Base-by-base conservation (phyloP, 2,797 vertebrate genomes). In the Silurus lanzhouensis region DNA sequence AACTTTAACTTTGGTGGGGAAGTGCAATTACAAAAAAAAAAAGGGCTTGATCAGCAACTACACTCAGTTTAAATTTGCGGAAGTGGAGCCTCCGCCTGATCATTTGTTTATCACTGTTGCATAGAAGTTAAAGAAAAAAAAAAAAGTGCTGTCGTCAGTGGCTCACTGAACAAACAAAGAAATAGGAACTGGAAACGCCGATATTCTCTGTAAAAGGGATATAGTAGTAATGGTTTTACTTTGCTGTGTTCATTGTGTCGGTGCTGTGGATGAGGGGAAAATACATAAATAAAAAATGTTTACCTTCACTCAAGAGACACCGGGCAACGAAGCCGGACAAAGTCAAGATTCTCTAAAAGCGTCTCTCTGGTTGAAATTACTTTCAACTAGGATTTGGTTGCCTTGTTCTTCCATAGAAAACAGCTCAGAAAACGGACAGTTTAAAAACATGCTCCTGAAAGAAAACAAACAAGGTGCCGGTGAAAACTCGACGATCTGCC, bases 291-390 rank as follows among this genome's bases (percentile, higher is more conserved):
- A 19, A 25, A 5, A 44, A 15, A 46, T 25, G 12, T 66, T 93
- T 93, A 96, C 95, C 93, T 94, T 91, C 88, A 80, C 46, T 90
- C 86, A 81, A 86, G 89, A 83, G 22, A 64, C 84, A 88, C 83
- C 89, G 83, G 83, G 87, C 67, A 84, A 81, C 68, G 57, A 86
- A 85, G 70, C 80, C 71, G 67, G 27, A 31, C 5, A 52, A 78
- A 92, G 94, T 96, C 95, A 96, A 88, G 96, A 92, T 96, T 97
- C 96, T 94, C 95, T 97, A 93, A 97, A 97, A 87, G 95, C 80
- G 86, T 97, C 96, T 75, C 96, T 92, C 86, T 96, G 94, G 92
- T 95, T 96, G 90, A 96, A 97, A 90, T 90, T 93, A 90, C 92
- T 94, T 88, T 92, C 92, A 92, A 91, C 90, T 93, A 93, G 92